Evolutionary conservation across 2,888 invertebrate genomes (phyloP).

Genomic region (Petrophora chlorosata): DNA sequence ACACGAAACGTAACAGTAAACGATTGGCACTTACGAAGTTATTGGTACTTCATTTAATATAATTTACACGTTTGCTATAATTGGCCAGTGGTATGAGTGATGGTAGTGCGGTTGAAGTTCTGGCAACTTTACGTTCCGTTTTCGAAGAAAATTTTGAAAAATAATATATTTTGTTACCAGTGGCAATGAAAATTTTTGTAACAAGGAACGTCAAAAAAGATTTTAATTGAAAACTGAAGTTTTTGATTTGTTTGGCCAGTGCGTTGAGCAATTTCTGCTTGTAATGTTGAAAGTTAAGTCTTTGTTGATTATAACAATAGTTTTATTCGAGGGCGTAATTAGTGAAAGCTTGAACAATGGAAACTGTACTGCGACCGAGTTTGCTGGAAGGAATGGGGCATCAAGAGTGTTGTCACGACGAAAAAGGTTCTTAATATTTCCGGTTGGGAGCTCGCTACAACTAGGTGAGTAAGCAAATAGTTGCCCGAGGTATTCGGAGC

Average conservation of each 20-base stretch:
- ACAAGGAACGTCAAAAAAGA: too few relatives aligned
- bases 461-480: conserved; percentile 72
- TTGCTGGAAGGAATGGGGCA: conserved; percentile 47
- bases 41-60: conserved; percentile 69
- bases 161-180: background rate
- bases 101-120: conserved; percentile 61
- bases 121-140: conserved; percentile 48
- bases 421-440: conserved; percentile 84
- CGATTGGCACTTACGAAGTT: conserved; percentile 68
- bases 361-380: conserved; percentile 46
- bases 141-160: conserved; percentile 1
- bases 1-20: conserved; percentile 64
- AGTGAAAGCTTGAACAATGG: conserved; percentile 50
- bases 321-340: conserved; percentile 41
- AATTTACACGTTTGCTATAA: conserved; percentile 49
- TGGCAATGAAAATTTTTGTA: too few relatives aligned
- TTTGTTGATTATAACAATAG: conserved; percentile 16
- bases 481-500: conserved; percentile 37
- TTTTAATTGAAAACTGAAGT: too few relatives aligned
- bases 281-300: conserved; percentile 23
- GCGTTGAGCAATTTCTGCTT: too few relatives aligned
- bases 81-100: conserved; percentile 43
- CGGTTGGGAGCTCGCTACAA: conserved; percentile 85
- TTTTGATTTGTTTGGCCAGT: conserved; percentile 19
- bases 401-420: conserved; percentile 74